Conservation (phyloP, 2,888 invertebrate genomes). For the Teleogryllus oceanicus region DNA sequence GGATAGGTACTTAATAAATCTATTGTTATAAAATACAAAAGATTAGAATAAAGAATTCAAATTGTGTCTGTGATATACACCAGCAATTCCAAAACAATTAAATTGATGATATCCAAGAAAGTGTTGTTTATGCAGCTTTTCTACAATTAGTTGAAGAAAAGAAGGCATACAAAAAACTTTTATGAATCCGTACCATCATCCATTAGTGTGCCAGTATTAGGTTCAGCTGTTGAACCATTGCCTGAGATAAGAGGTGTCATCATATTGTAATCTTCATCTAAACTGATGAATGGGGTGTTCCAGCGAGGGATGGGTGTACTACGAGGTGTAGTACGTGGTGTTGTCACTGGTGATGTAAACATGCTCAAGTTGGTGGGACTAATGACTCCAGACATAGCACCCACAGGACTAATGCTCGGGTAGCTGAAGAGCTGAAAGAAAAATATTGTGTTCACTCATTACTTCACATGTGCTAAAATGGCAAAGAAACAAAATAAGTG, state of each 20-base stretch:
- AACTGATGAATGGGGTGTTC: conserved; percentile 82
- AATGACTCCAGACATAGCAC: conserved; percentile 77
- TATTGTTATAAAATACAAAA: too few relatives aligned
- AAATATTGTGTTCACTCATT: too few relatives aligned
- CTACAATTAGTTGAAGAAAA: neutral
- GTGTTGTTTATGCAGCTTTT: too few relatives aligned
- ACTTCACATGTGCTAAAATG: too few relatives aligned
- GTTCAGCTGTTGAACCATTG: conserved; percentile 55
- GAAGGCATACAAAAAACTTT: neutral
- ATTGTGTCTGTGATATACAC: too few relatives aligned
- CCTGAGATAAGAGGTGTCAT: conserved; percentile 70
- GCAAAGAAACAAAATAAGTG: too few relatives aligned
- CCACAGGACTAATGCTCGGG: conserved; percentile 77
- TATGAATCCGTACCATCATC: conserved; percentile 63
- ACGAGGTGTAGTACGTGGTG: conserved; percentile 68
- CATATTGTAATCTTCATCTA: conserved; percentile 94
- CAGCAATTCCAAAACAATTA: too few relatives aligned
- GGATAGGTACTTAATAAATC: too few relatives aligned
- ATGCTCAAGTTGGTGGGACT: conserved; percentile 84
- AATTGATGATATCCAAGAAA: too few relatives aligned
- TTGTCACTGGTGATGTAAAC: conserved; percentile 69
- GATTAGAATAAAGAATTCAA: too few relatives aligned
- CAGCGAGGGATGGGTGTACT: conserved; percentile 62
- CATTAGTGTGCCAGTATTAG: conserved; percentile 70
- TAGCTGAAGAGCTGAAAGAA: conserved; percentile 84